These are phyloP conservation scores for Schizopygopsis pylzovi DNA, from an alignment of 2,797 vertebrate genomes.

Conservation along the genomic window DNA sequence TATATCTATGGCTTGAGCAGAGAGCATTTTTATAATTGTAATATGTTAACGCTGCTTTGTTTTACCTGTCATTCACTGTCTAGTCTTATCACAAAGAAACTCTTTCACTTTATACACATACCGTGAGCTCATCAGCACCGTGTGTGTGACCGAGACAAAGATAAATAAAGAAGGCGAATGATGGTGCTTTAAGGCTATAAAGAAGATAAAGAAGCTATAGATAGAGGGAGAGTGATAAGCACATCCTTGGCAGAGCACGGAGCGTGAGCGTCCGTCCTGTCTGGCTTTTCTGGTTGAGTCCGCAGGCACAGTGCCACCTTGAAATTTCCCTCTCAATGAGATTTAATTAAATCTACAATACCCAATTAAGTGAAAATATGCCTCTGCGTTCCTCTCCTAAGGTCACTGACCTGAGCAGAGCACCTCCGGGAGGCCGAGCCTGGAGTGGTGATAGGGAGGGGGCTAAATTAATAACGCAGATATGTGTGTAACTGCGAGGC, in stretches of 20 bases:
- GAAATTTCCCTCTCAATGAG: conserved; percentile 38
- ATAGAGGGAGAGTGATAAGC: conserved; percentile 26
- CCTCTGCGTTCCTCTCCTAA: conserved; percentile 11
- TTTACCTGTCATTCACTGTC: background rate
- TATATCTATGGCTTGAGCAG: background rate
- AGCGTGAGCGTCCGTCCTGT: background rate
- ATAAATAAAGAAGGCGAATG: background rate
- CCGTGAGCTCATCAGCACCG: background rate
- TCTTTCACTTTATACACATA: conserved; percentile 11
- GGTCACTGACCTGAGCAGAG: conserved; percentile 1
- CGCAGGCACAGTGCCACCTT: conserved; percentile 40
- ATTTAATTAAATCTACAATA: conserved; percentile 53
- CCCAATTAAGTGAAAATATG: conserved; percentile 48
- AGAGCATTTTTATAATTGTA: background rate
- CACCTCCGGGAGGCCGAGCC: background rate
- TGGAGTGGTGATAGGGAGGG: background rate
- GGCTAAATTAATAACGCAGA: conserved; percentile 26
- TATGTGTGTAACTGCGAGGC: conserved; percentile 21
- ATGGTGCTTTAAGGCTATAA: conserved; percentile 20
- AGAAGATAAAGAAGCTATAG: conserved; percentile 43
- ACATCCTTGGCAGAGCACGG: conserved; percentile 22
- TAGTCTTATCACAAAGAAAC: background rate
- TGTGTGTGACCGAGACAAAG: background rate
- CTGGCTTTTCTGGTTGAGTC: conserved; percentile 28
- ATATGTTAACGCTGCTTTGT: background rate